Percentiles rank a stretch among this genome's conserved stretches.
Evolutionary conservation across 2,113 vertebrate species (phyloP).

Genomic region (Brevimyrus niger): DNA sequence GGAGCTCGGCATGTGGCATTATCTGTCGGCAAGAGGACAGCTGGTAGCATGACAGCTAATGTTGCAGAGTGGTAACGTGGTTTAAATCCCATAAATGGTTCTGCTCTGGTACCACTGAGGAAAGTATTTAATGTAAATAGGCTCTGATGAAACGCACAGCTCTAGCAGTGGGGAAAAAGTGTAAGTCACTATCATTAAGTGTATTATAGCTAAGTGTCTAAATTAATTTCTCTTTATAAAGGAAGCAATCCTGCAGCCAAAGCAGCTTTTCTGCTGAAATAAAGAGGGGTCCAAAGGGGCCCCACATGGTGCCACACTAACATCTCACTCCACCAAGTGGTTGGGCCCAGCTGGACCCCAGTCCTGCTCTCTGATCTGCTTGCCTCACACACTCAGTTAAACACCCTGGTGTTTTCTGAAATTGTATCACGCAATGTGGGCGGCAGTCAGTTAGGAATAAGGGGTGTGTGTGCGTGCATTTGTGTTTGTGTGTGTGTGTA

Average conservation of each 20-base stretch:
- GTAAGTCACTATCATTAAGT: not conserved
- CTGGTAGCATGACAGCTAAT: not conserved
- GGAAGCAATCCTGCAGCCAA: not conserved
- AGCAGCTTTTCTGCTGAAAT: not conserved
- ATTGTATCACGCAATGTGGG: not conserved
- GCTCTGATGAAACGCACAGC: not conserved
- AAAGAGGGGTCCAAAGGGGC: not conserved
- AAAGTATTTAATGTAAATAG: not conserved
- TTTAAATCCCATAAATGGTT: not conserved
- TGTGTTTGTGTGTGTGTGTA: too few species aligned
- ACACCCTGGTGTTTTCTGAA: not conserved
- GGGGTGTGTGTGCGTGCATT: not conserved
- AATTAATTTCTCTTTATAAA: not conserved
- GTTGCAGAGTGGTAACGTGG: not conserved
- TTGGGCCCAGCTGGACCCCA: not conserved
- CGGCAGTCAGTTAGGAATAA: not conserved
- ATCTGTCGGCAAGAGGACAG: not conserved
- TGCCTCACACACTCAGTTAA: not conserved
- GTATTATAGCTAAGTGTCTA: not conserved
- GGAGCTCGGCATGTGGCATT: not conserved
- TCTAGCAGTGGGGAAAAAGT: not conserved
- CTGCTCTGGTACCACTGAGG: not conserved
- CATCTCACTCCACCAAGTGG: not conserved
- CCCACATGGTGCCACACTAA: not conserved
- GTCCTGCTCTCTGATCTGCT: not conserved